Base-by-base conservation (phyloP, 2,888 invertebrate species). In the Caenorhabditis japonica region DNA sequence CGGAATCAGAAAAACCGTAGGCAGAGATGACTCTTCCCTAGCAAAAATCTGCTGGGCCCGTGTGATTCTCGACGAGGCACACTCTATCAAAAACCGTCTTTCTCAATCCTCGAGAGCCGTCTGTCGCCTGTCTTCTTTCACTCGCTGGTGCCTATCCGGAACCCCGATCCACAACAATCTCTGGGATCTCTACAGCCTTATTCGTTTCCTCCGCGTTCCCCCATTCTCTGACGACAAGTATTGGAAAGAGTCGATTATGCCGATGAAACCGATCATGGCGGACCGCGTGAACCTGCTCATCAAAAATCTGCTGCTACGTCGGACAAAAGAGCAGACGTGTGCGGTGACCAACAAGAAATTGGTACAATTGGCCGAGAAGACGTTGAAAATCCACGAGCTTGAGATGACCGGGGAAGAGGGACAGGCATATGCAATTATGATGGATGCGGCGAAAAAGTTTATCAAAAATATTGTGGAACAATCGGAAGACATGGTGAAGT, bases 111-210 rank as follows among this genome's bases (percentile, higher is more conserved):
- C 77, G n/a, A 79, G 73, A 53, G 92, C 93, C 0, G 92, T 92
- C 8, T 92, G 92, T 87, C 89, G 89, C 2, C 88, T 94, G 46
- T 82, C 88, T 0, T 92, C 91, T 7, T 90, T 89, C 61, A 90
- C 91, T 1, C 91, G 94, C 12, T 94, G 94, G 94, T 92, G 92
- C 0, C 90, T 97, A 21, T 95, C 96, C 0, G 97, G 97, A 25
- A 94, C 86, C 8, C 97, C 97, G 0, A 92, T 97, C 41, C 97
- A 97, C 86, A 97, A 97, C 88, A 93, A 94, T 88, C 93, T 94
- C 87, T 89, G 93, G 68, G 95, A 90, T 74, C 85, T 91, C 81
- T 91, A 88, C 79, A 88, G 89, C 3, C 82, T 90, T 27, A 83
- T 90, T 25, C 87, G 94, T 88, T 97, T 95, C 88, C 88, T 97